Evolutionary conservation across 2,888 invertebrate genomes (phyloP), one percentile per base, ranked within the genome.

Genomic region (Arrhopalites spinosus): DNA sequence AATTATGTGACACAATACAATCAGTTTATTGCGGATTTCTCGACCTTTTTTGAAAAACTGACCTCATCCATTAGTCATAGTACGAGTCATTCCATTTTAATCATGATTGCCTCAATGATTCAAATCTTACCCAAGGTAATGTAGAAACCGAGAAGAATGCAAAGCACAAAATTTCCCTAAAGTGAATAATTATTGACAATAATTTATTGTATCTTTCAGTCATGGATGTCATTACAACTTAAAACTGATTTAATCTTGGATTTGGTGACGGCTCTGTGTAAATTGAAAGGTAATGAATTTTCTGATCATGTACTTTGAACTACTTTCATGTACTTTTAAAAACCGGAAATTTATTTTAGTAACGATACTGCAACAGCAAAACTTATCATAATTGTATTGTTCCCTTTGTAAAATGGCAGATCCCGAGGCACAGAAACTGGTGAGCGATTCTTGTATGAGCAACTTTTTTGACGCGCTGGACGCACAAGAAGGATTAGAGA

Each of bases 31-130:
- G 43, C 25, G 0, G 74, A 74, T 56, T 45, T 74, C n/a, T 74
- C 59, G 59, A 30, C 56, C 50, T 74, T 74, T 68, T 74, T 74
- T 45, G 67, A 74, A 74, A 61, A 53, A 2, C 36, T 67, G 29
- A 56, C 36, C 0, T 56, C 30, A 17, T 1, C 53, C 11, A 74
- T 68, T 36, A 50, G 53, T 17, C 47, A 50, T 11, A 68, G 59
- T 30, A 68, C 53, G 36, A 20, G 25, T 30, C 68, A 74, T 43
- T 74, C 74, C 0, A 61, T 68, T 23, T 74, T 30, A 5, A 30
- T 56, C 11, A 74, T 74, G 68, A 74, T 74, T 25, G 43, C 56
- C 2, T 27, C 59, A 0, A 30, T 67, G 59, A 36, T 68, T 20
- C 30, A 30, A 15, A 47, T 68, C 11, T 68, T 74, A 5, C 74